A percentile compares a stretch with the other conserved stretches of the same genome.
Conservation (phyloP, 2,113 vertebrate genomes). For the Poeciliopsis prolifica region DNA sequence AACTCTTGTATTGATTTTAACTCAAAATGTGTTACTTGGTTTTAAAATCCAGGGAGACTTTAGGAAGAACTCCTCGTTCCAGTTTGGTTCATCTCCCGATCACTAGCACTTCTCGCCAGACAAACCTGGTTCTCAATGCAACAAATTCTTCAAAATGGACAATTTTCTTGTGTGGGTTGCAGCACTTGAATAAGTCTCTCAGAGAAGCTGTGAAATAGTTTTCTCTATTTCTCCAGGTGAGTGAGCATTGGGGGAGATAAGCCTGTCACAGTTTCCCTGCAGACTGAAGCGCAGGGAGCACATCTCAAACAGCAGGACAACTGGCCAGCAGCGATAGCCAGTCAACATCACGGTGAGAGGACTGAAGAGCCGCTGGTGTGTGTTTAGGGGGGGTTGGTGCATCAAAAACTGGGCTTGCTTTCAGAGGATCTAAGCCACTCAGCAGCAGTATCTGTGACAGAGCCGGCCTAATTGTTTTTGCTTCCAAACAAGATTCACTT, state of each 20-base stretch:
- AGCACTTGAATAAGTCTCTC: conserved; percentile 32
- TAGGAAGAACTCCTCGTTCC: neutral
- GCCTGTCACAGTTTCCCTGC: conserved; percentile 63
- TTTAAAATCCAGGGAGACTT: neutral
- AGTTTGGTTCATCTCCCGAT: neutral
- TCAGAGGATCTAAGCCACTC: conserved; percentile 53
- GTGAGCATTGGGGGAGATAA: conserved; percentile 66
- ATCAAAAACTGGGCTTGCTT: conserved; percentile 61
- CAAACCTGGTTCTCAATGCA: conserved; percentile 28
- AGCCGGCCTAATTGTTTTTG: conserved; percentile 59
- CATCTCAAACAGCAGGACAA: conserved; percentile 63
- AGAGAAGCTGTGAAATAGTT: conserved; percentile 32
- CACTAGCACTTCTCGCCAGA: conserved; percentile 5
- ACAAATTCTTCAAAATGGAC: conserved; percentile 25
- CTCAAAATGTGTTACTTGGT: neutral
- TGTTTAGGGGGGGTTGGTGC: neutral
- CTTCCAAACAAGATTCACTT: conserved; percentile 59
- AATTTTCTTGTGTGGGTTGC: conserved; percentile 28
- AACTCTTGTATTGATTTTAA: no score
- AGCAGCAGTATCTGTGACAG: conserved; percentile 52
- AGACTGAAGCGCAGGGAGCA: conserved; percentile 56
- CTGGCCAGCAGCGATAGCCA: conserved; percentile 69
- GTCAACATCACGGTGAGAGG: conserved; percentile 59
- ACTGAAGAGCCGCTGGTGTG: conserved; percentile 4
- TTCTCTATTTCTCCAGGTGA: conserved; percentile 63